These are phyloP conservation scores for Phymorhynchus buccinoides DNA, from an alignment of 1,140 invertebrate genomes.

Conservation along the genomic window DNA sequence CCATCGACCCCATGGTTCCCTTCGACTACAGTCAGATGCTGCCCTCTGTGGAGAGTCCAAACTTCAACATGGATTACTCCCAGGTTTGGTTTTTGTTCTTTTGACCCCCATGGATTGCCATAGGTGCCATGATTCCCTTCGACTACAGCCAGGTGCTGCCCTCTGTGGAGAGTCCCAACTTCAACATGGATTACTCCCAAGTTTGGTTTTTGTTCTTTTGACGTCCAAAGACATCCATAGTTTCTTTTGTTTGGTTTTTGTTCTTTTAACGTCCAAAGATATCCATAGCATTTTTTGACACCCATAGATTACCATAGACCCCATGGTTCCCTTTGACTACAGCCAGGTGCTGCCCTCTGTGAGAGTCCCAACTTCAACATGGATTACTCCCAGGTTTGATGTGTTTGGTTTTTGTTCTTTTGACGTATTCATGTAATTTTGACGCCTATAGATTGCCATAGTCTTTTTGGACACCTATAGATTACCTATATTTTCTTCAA, in stretches of 20 bases:
- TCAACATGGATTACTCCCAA: conserved; percentile 72
- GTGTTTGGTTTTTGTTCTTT: conserved; percentile 35
- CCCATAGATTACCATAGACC: too few species aligned
- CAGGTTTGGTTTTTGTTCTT: conserved; percentile 55
- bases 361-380: conserved; percentile 73
- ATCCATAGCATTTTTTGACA: too few species aligned
- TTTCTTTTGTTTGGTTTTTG: conserved; percentile 49
- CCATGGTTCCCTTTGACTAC: conserved; percentile 69
- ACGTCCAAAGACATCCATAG: too few species aligned
- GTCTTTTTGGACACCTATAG: too few species aligned
- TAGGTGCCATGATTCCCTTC: too few species aligned
- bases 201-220: conserved; percentile 42
- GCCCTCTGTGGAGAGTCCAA: conserved; percentile 74
- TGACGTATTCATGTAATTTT: too few species aligned
- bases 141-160: conserved; percentile 73
- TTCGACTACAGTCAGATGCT: conserved; percentile 73
- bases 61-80: conserved; percentile 72
- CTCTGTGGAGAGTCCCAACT: conserved; percentile 74
- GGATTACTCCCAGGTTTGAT: conserved; percentile 71
- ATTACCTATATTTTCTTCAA: conserved; percentile 73
- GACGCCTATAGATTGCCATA: too few species aligned
- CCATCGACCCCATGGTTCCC: conserved; percentile 64
- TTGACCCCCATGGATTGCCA: too few species aligned
- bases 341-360: conserved; percentile 72
- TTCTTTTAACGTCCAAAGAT: too few species aligned